Conservation (phyloP, 2,113 vertebrate genomes). For the Engystomops pustulosus region DNA sequence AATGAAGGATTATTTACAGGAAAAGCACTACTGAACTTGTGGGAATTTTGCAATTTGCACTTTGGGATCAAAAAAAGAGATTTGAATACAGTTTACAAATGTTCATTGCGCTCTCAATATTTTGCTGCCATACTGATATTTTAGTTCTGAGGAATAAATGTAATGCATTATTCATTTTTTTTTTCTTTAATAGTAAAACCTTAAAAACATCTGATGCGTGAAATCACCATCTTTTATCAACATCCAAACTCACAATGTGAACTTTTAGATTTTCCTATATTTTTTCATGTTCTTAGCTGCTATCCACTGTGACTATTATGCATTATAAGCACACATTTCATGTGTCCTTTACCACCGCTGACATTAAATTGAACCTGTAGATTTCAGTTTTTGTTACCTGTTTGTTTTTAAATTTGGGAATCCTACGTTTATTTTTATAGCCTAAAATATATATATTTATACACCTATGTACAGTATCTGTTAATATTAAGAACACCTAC, state of each 20-base stretch:
- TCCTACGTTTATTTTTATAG: neutral
- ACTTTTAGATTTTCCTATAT: slow-evolving; percentile 73
- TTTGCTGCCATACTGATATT: slow-evolving; percentile 79
- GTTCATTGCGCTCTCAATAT: slow-evolving; percentile 76
- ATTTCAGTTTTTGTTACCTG: slow-evolving; percentile 64
- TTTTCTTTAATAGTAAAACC: slow-evolving; percentile 68
- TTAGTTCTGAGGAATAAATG: slow-evolving; percentile 70
- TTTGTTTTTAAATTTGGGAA: slow-evolving; percentile 26
- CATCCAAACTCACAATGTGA: slow-evolving; percentile 82
- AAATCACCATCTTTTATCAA: slow-evolving; percentile 74
- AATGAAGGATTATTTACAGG: slow-evolving; percentile 99
- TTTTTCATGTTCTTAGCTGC: slow-evolving; percentile 78
- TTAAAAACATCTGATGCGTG: slow-evolving; percentile 71
- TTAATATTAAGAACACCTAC: too few relatives aligned
- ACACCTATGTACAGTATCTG: too few relatives aligned
- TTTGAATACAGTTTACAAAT: slow-evolving; percentile 91
- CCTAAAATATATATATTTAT: neutral
- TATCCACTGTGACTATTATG: slow-evolving; percentile 87
- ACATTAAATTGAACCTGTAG: slow-evolving; percentile 71
- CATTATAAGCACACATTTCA: slow-evolving; percentile 84
- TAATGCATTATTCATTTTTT: slow-evolving; percentile 68
- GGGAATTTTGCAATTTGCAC: slow-evolving; percentile 90
- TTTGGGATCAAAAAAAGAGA: slow-evolving; percentile 81
- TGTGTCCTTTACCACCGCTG: slow-evolving; percentile 76
- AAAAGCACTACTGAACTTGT: slow-evolving; percentile 98